Conservation (phyloP, 2,113 vertebrate genomes). For the Coptodon bakossiorum region DNA sequence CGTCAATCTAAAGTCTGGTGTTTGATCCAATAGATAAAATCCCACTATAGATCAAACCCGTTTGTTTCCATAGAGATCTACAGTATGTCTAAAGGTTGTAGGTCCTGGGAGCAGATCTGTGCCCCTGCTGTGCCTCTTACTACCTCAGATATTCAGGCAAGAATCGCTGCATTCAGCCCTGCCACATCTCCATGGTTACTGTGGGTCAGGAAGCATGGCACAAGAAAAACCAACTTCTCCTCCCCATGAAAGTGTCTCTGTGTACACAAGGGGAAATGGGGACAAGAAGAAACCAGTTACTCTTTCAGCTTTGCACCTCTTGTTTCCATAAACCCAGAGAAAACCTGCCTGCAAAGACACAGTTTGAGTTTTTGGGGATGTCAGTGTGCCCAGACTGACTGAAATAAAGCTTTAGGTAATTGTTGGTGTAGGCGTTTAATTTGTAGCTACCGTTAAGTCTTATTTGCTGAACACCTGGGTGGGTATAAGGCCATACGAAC, state of each 20-base stretch:
- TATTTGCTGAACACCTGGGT: background rate
- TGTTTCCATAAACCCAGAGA: background rate
- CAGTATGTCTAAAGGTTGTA: slow-evolving; percentile 7
- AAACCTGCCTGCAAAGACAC: background rate
- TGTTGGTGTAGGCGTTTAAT: slow-evolving; percentile 30
- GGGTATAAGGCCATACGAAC: background rate
- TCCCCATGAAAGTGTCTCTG: slow-evolving; percentile 31
- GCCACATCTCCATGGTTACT: slow-evolving; percentile 48
- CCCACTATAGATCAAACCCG: background rate
- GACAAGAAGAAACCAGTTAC: background rate
- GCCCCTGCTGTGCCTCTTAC: slow-evolving; percentile 32
- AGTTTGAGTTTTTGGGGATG: background rate
- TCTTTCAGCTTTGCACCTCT: slow-evolving; percentile 1
- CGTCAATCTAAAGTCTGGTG: background rate
- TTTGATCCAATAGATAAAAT: background rate
- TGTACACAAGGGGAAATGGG: slow-evolving; percentile 1
- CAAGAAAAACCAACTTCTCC: slow-evolving; percentile 9
- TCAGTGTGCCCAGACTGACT: background rate
- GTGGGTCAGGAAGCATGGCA: slow-evolving; percentile 23
- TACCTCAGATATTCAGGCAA: slow-evolving; percentile 10
- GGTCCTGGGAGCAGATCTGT: slow-evolving; percentile 9
- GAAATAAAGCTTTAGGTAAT: slow-evolving; percentile 22
- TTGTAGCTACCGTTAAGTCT: background rate
- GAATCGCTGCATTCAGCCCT: slow-evolving; percentile 26
- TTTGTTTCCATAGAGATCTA: slow-evolving; percentile 25